Base-by-base conservation (phyloP, 1,140 invertebrate genomes). In the Eupristina koningsbergeri region DNA sequence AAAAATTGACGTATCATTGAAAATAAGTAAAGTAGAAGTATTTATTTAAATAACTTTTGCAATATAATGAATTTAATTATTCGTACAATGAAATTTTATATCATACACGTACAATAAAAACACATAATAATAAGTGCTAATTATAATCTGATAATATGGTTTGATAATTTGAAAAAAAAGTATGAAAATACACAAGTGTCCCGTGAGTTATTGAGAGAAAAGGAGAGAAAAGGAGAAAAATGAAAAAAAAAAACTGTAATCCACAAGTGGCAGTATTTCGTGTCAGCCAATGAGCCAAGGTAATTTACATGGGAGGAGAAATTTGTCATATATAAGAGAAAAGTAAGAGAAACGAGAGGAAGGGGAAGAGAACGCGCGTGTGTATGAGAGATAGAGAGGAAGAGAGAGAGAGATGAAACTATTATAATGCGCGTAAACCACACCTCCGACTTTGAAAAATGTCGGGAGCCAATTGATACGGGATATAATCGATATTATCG, bases 391-490 rank as follows among this genome's bases (percentile, higher is more conserved):
- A 22, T 15, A 50, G 74, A 75, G 17, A 39, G 36, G 29, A n/a
- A 47, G 41, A 26, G 15, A 36, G 34, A 41, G 58, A 41, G n/a
- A 39, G 76, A 61, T 53, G 22, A 74, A 26, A 15, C 50, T 34
- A 36, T 76, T 76, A 26, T 76, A 83, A 34, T 47, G 31, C 26
- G 36, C 58, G 41, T 50, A 73, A 83, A 83, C 81, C 81, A 83
- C 81, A 83, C 81, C 81, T 75, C 80, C 80, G 50, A 53, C 45
- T 53, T 29, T 29, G 50, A 47, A 58, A 75, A n/a, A 63, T 75
- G 71, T 81, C 73, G 76, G 39, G 39, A 41, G 80, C 80, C 80
- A 81, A 81, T 81, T 81, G 80, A 81, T 81, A 34, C n/a, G 80
- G 39, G 31, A 47, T 47, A 50, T 64, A 81, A 81, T 81, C 79